Evolutionary conservation across 2,113 vertebrate genomes (phyloP).

Genomic region (Anarhynchus alexandrinus): DNA sequence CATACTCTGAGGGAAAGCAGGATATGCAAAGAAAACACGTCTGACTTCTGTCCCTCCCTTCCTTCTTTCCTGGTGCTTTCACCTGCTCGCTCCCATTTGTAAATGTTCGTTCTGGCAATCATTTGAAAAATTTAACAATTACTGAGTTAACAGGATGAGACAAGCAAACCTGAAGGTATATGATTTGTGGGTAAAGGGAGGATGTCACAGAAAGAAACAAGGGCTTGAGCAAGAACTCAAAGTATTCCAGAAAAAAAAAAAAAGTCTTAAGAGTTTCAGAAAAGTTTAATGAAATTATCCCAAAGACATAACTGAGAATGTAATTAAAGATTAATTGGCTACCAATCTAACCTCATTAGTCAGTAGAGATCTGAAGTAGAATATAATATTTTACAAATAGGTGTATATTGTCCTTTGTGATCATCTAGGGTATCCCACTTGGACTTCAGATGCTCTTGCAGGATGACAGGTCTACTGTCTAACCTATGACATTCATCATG

Average conservation of each 20-base stretch:
- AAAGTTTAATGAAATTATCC: neutral
- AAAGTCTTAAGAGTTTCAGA: neutral
- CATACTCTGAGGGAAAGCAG: neutral
- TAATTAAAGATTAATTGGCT: neutral
- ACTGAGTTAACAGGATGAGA: neutral
- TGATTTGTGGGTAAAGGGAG: neutral
- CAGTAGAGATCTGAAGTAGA: neutral
- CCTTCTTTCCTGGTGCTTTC: neutral
- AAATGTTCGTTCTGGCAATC: neutral
- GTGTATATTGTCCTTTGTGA: neutral
- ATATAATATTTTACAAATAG: neutral
- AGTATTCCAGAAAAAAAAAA: neutral
- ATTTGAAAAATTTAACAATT: neutral
- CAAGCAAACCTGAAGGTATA: neutral
- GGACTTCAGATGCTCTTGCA: neutral
- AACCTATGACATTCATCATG: fast-evolving
- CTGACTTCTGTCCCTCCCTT: neutral
- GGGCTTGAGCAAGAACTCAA: neutral
- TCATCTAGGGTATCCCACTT: neutral
- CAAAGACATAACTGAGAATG: neutral
- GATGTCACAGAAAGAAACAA: neutral
- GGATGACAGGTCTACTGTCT: neutral
- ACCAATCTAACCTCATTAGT: neutral
- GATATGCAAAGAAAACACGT: neutral
- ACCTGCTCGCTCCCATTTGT: neutral